Evolutionary conservation across 2,888 invertebrate species (phyloP).

Genomic region (Drosophila siamana): DNA sequence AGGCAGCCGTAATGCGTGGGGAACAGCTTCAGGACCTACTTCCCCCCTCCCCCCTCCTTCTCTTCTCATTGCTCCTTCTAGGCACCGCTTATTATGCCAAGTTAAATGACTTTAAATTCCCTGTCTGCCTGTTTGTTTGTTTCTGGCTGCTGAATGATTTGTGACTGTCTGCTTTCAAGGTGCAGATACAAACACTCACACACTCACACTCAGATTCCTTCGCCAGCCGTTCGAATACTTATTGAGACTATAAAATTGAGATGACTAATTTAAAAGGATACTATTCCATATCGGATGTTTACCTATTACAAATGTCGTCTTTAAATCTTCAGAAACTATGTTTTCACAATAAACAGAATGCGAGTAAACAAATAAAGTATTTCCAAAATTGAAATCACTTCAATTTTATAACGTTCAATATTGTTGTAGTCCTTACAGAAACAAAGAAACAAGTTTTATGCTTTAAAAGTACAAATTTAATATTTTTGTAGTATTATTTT

Average conservation of each 20-base stretch:
- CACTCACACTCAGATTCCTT: neutral
- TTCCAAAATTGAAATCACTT: neutral
- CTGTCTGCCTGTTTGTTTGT: conserved; percentile 62
- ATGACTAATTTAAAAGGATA: conserved; percentile 37
- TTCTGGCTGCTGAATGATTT: conserved; percentile 77
- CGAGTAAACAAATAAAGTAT: neutral
- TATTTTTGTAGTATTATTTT: no score
- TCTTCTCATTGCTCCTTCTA: neutral
- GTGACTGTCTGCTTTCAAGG: conserved; percentile 51
- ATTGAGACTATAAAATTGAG: conserved; percentile 35
- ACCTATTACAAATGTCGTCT: conserved; percentile 1
- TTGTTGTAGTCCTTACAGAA: neutral
- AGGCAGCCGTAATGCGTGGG: conserved; percentile 21
- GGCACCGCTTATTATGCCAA: conserved; percentile 56
- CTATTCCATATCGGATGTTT: conserved; percentile 10
- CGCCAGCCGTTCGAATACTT: conserved; percentile 49
- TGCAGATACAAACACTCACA: conserved; percentile 8
- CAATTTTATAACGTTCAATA: neutral
- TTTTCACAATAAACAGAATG: conserved; percentile 8
- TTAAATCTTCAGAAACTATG: neutral
- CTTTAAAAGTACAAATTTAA: neutral
- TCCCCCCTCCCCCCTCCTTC: neutral
- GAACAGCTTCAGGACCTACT: conserved; percentile 32
- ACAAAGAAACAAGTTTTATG: neutral
- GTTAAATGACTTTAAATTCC: conserved; percentile 61